These are phyloP conservation scores for Papilio polyxenes DNA, from an alignment of 1,140 invertebrate species.

Conservation along the genomic window DNA sequence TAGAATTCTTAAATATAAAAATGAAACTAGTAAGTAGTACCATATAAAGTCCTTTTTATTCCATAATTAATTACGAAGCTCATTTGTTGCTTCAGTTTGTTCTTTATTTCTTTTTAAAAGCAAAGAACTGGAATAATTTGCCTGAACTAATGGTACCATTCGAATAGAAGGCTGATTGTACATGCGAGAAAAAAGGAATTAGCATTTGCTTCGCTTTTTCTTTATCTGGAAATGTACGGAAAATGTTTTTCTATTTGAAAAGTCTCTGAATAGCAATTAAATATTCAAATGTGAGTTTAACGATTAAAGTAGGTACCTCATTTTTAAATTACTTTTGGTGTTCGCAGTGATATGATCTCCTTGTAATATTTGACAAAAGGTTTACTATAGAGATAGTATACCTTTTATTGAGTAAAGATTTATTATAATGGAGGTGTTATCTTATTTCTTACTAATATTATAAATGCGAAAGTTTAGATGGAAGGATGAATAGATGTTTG, in stretches of 20 bases:
- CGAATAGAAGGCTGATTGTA: not conserved
- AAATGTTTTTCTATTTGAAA: not conserved
- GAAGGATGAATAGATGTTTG: no score
- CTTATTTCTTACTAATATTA: no score
- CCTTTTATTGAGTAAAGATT: not conserved
- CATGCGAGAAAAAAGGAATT: not conserved
- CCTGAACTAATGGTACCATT: not conserved
- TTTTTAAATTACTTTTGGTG: not conserved
- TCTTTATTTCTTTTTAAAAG: not conserved
- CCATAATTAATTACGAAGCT: not conserved
- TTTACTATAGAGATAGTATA: not conserved
- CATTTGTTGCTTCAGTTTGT: not conserved
- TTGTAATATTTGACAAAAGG: not conserved
- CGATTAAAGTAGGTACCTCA: not conserved
- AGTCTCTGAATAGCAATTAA: not conserved
- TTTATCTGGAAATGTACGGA: not conserved
- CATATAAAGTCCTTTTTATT: not conserved
- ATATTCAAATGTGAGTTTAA: not conserved
- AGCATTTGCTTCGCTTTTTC: constrained; percentile 2
- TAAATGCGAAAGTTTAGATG: no score
- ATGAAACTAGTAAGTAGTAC: no score
- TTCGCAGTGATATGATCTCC: not conserved
- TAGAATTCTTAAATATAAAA: no score
- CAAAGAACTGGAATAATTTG: constrained; percentile 14
- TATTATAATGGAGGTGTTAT: not conserved